phyloP scores from a whole-genome alignment of 2,113 vertebrate genomes.

The Todiramphus chloris region DNA sequence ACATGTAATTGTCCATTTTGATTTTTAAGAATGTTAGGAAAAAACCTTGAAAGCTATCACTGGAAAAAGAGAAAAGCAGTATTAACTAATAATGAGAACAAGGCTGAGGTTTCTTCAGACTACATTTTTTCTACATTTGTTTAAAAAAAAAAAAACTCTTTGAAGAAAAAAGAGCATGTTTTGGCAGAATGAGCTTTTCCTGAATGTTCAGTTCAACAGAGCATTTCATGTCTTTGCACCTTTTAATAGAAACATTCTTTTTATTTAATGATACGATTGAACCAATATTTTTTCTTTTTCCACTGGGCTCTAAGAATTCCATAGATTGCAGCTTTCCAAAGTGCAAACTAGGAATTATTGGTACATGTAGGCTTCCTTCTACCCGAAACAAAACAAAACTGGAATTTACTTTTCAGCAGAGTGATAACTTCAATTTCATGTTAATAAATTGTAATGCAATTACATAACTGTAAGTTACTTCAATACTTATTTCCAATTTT shows the following conservation, averaged over 20 bases:
- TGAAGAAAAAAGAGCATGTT: not conserved
- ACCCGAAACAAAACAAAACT: not conserved
- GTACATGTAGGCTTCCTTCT: not conserved
- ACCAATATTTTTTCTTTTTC: not conserved
- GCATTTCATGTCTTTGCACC: not conserved
- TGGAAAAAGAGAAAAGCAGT: not conserved
- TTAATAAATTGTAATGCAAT: constrained; percentile 13
- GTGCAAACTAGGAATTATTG: constrained; percentile 10
- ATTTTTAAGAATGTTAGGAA: not conserved
- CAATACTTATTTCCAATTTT: not conserved
- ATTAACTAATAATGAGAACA: not conserved
- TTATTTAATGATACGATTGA: constrained; percentile 10
- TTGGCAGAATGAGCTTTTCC: not conserved
- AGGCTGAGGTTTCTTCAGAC: not conserved
- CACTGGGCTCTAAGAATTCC: not conserved
- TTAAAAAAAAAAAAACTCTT: not conserved
- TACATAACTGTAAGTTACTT: constrained; percentile 5
- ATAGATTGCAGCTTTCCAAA: not conserved
- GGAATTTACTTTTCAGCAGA: not conserved
- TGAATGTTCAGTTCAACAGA: not conserved
- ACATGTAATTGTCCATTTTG: not conserved
- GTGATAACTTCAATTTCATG: not conserved
- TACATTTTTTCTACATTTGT: not conserved
- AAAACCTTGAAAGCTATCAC: not conserved
- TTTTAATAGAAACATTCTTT: constrained; percentile 5